phyloP scores from a whole-genome alignment of 2,113 vertebrate species.

The Anguilla japonica region DNA sequence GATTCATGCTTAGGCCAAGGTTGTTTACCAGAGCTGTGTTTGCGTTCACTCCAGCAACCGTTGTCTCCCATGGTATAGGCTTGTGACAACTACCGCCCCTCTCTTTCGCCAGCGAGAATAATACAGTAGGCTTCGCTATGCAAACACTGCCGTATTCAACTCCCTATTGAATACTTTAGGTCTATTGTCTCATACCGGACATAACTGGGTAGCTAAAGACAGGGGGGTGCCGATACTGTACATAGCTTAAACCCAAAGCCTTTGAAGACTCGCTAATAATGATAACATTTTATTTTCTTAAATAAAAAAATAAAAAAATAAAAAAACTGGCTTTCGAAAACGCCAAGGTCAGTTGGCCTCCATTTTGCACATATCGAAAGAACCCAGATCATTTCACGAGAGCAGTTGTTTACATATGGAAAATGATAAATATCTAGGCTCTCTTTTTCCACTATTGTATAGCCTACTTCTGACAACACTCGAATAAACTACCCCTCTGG shows the following conservation, averaged over 20 bases:
- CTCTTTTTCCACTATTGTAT: background rate
- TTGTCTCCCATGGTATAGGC: conserved; percentile 17
- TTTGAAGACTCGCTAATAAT: background rate
- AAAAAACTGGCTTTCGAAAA: conserved; percentile 14
- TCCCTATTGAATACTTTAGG: conserved; percentile 44
- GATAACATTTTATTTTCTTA: background rate
- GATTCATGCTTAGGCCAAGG: conserved; percentile 9
- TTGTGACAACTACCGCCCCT: conserved; percentile 17
- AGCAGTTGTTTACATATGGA: background rate
- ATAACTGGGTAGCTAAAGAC: conserved; percentile 11
- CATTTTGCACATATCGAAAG: conserved; percentile 31
- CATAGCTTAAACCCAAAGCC: background rate
- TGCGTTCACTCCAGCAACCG: conserved; percentile 15
- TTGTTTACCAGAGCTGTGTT: conserved; percentile 15
- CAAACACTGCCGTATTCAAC: conserved; percentile 50
- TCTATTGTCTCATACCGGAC: conserved; percentile 42
- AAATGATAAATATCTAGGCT: background rate
- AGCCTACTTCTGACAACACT: background rate
- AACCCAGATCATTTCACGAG: background rate
- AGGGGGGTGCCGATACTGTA: conserved; percentile 1
- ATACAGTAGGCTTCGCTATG: conserved; percentile 47
- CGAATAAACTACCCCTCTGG: background rate
- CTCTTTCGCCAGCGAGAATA: conserved; percentile 42
- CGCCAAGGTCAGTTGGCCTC: conserved; percentile 33
- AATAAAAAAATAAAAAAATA: too few relatives aligned